These are phyloP conservation scores for Lasioglossum pauxillum DNA, from an alignment of 2,888 invertebrate species.

Conservation along the genomic window DNA sequence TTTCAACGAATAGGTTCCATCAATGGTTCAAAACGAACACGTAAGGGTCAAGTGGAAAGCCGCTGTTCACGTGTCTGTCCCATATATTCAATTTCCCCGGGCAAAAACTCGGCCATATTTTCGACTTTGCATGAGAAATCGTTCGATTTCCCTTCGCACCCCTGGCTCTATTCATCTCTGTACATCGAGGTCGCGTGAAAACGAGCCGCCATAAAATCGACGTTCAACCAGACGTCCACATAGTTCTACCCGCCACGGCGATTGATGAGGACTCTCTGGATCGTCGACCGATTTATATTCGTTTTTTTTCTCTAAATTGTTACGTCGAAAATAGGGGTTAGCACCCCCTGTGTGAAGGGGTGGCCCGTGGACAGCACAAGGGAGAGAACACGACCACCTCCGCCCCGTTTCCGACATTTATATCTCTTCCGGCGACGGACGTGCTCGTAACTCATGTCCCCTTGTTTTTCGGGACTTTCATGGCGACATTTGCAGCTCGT, in stretches of 20 bases:
- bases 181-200: slow-evolving; percentile 2
- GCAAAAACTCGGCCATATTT: background rate
- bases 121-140: slow-evolving; percentile 7
- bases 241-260: background rate
- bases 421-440: slow-evolving; percentile 58
- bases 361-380: background rate
- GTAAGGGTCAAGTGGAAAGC: background rate
- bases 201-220: slow-evolving; percentile 34
- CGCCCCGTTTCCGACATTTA: slow-evolving; percentile 58
- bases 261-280: slow-evolving; percentile 29
- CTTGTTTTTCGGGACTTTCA: slow-evolving; percentile 57
- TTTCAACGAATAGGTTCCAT: background rate
- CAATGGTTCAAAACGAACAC: background rate
- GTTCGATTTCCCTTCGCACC: slow-evolving; percentile 1
- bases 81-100: background rate
- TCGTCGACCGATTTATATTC: slow-evolving; percentile 27
- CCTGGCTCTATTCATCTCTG: background rate
- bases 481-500: slow-evolving; percentile 54
- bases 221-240: slow-evolving; percentile 10
- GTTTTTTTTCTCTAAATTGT: slow-evolving; percentile 34
- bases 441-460: slow-evolving; percentile 54
- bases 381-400: background rate
- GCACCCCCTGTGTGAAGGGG: background rate
- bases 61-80: background rate
- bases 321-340: slow-evolving; percentile 30